Percentiles rank a stretch among this genome's conserved stretches.
Evolutionary conservation across 2,113 vertebrate species (phyloP).

Genomic region (Bombycilla garrulus): DNA sequence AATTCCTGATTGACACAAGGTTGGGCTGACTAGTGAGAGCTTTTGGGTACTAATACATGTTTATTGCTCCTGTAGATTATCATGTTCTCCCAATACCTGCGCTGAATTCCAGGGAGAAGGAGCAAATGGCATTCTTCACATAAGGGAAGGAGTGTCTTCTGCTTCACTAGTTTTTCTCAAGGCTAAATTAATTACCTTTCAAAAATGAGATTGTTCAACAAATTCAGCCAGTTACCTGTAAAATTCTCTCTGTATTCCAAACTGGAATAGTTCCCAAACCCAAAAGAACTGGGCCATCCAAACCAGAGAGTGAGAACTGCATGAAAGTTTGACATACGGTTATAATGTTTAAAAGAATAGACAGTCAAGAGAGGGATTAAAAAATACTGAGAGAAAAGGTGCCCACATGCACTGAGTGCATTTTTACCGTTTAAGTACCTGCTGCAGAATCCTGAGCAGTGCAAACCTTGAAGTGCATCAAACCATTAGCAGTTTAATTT

Average conservation of each 20-base stretch:
- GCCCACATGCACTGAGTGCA: not conserved
- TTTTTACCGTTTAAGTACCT: not conserved
- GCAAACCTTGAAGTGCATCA: slow-evolving; percentile 21
- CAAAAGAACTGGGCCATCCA: not conserved
- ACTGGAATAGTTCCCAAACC: not conserved
- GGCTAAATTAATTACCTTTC: not conserved
- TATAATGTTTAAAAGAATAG: not conserved
- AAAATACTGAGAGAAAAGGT: not conserved
- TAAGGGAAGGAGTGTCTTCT: not conserved
- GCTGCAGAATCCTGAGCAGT: not conserved
- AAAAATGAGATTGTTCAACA: not conserved
- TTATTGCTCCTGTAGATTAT: not conserved
- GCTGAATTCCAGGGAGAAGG: not conserved
- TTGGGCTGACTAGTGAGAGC: not conserved
- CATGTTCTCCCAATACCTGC: rapidly evolving
- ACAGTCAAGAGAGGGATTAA: not conserved
- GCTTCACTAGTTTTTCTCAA: not conserved
- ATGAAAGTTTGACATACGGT: not conserved
- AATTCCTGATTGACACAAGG: not conserved
- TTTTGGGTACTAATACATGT: not conserved
- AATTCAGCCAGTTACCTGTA: not conserved
- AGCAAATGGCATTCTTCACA: not conserved
- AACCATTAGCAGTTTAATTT: slow-evolving; percentile 46
- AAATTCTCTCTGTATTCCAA: not conserved
- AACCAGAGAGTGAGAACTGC: not conserved